phyloP scores from a whole-genome alignment of 2,113 vertebrate species.

The Pedionomus torquatus region DNA sequence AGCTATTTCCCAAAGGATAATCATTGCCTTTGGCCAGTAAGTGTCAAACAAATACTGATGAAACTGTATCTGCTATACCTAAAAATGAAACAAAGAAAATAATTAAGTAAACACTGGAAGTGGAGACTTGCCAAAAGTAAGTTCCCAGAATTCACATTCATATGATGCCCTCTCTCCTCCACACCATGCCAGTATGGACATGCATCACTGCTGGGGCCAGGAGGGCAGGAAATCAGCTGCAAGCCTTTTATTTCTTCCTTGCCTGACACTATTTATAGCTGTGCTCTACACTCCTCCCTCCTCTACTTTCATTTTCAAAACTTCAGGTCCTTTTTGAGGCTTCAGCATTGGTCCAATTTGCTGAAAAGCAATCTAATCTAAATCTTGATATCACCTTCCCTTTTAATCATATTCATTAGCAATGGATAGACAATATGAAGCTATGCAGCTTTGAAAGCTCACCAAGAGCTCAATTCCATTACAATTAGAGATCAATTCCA shows the following conservation, averaged over 20 bases:
- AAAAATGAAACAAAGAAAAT: not conserved
- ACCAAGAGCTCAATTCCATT: too few relatives aligned
- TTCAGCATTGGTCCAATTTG: not conserved
- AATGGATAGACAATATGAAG: not conserved
- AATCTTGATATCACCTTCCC: not conserved
- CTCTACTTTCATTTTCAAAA: not conserved
- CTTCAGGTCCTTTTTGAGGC: not conserved
- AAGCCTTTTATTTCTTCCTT: not conserved
- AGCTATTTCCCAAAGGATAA: not conserved
- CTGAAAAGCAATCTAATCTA: not conserved
- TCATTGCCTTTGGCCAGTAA: not conserved
- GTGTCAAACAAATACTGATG: conserved; percentile 81
- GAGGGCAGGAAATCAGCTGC: not conserved
- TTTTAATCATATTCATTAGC: not conserved
- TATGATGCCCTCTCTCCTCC: not conserved
- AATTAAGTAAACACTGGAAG: not conserved
- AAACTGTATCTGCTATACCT: conserved; percentile 88
- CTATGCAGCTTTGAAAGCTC: not conserved
- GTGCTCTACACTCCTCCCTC: not conserved
- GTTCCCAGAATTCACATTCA: not conserved
- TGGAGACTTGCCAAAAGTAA: not conserved
- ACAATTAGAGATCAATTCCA: not conserved
- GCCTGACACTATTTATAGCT: not conserved
- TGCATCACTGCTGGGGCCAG: not conserved
- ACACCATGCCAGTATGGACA: not conserved